phyloP scores from a whole-genome alignment of 2,888 invertebrate species.

The Pedicia rivosa region DNA sequence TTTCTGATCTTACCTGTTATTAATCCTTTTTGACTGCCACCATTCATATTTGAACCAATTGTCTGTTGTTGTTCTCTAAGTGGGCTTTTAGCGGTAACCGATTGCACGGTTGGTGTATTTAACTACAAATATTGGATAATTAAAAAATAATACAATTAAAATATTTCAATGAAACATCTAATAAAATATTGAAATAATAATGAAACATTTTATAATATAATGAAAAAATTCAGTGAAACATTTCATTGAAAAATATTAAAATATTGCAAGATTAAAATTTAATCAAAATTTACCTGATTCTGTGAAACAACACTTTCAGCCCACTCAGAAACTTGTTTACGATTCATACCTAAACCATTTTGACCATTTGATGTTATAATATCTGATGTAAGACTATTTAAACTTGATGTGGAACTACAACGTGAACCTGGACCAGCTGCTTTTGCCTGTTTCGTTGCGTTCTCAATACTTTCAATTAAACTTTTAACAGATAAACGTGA shows the following conservation, averaged over 20 bases:
- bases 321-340: conserved; percentile 19
- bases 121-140: conserved; percentile 8
- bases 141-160: conserved; percentile 3
- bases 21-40: conserved; percentile 12
- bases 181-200: not conserved
- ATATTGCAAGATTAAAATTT: conserved; percentile 15
- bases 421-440: conserved; percentile 35
- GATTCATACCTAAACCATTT: conserved; percentile 7
- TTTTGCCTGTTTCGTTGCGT: conserved; percentile 48
- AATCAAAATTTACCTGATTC: conserved; percentile 9
- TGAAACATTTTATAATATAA: too few relatives aligned
- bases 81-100: conserved; percentile 26
- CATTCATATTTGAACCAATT: conserved; percentile 16
- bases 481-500: conserved; percentile 78
- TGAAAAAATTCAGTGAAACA: not conserved
- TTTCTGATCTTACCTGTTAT: conserved; percentile 13
- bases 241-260: not conserved
- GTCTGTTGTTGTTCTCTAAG: conserved; percentile 31
- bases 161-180: not conserved
- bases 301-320: conserved; percentile 22
- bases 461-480: conserved; percentile 83
- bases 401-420: conserved; percentile 46
- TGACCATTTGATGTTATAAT: conserved; percentile 6
- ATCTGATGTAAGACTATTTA: conserved; percentile 39
- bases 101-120: conserved; percentile 13